phyloP scores from a whole-genome alignment of 2,888 invertebrate species.

The Hoplodrina ambigua region DNA sequence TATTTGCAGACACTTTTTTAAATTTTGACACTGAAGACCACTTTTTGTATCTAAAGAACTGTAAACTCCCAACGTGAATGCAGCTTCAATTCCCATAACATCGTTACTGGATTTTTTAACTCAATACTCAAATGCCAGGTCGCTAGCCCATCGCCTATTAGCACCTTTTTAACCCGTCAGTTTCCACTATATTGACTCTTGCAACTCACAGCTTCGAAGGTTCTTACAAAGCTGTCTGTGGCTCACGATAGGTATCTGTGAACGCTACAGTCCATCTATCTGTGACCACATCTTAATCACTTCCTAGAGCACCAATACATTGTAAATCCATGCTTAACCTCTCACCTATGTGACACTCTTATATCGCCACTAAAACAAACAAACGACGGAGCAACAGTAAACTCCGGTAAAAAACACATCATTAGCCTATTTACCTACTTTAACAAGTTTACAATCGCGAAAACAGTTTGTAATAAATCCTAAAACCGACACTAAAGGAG shows the following conservation, averaged over 20 bases:
- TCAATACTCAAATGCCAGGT: constrained; percentile 38
- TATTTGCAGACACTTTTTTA: neutral
- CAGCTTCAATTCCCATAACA: neutral
- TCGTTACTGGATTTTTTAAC: constrained; percentile 19
- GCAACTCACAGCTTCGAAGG: neutral
- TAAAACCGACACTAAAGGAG: constrained; percentile 12
- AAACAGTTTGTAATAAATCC: constrained; percentile 29
- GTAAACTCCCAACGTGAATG: neutral
- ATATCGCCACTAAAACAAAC: constrained; percentile 42
- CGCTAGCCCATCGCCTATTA: constrained; percentile 53
- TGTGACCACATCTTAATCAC: neutral
- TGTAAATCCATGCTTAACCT: constrained; percentile 3
- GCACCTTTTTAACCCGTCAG: constrained; percentile 56
- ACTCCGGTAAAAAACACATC: constrained; percentile 50
- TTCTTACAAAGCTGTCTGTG: neutral
- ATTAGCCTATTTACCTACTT: constrained; percentile 64
- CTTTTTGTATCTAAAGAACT: neutral
- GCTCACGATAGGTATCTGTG: neutral
- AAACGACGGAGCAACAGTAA: constrained; percentile 58
- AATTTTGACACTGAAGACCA: neutral
- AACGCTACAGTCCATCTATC: neutral
- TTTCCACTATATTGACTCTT: constrained; percentile 42
- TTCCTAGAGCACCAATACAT: constrained; percentile 1
- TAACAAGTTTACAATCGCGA: constrained; percentile 33
- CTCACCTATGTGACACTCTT: constrained; percentile 32